These are phyloP conservation scores for Actenoides hombroni DNA, from an alignment of 2,113 vertebrate genomes.

Conservation along the genomic window DNA sequence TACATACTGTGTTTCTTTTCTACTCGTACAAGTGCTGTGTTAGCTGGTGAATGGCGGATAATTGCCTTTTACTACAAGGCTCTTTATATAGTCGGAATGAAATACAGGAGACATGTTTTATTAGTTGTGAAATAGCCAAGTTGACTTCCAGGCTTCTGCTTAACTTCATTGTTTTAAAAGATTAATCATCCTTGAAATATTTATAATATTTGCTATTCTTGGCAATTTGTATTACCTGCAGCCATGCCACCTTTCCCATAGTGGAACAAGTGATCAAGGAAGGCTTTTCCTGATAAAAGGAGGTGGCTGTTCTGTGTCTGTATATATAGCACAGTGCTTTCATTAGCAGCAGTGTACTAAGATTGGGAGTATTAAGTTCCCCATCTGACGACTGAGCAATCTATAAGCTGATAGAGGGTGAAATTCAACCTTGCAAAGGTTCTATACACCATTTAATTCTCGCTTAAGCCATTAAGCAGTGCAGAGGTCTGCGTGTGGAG, in stretches of 20 bases:
- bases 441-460: background rate
- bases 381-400: background rate
- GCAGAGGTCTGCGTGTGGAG: background rate
- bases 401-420: conserved; percentile 35
- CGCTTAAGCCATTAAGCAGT: background rate
- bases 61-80: conserved; percentile 50
- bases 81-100: conserved; percentile 51
- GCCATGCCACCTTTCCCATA: conserved; percentile 3
- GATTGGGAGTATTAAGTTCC: conserved; percentile 22
- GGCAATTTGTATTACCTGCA: conserved; percentile 49
- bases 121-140: conserved; percentile 61
- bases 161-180: conserved; percentile 68
- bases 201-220: conserved; percentile 60
- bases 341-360: background rate
- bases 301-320: background rate
- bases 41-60: conserved; percentile 51
- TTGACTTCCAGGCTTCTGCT: conserved; percentile 56
- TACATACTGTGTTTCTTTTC: conserved; percentile 43
- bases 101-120: conserved; percentile 69
- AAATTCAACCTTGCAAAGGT: conserved; percentile 28
- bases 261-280: background rate
- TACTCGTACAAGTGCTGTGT: conserved; percentile 40
- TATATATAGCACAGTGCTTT: background rate
- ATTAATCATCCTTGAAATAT: conserved; percentile 68
- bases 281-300: background rate